These are phyloP conservation scores for Babyrousa celebensis DNA, from an alignment of 2,797 vertebrate genomes.

Conservation along the genomic window DNA sequence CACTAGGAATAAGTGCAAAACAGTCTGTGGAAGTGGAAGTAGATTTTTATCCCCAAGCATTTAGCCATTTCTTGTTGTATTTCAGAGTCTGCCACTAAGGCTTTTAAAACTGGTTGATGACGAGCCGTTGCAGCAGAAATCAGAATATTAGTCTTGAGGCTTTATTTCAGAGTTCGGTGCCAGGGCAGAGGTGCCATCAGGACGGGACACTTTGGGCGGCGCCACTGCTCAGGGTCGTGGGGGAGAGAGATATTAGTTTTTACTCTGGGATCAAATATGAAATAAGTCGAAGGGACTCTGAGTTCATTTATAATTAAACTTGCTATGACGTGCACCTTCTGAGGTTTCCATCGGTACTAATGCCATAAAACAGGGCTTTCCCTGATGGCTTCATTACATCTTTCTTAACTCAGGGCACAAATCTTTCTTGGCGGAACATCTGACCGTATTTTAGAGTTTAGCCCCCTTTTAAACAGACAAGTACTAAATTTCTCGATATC, in stretches of 20 bases:
- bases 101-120: constrained; percentile 63
- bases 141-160: not conserved
- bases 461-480: constrained; percentile 76
- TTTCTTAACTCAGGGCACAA: constrained; percentile 27
- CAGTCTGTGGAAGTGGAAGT: constrained; percentile 79
- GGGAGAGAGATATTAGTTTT: constrained; percentile 73
- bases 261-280: constrained; percentile 68
- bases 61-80: constrained; percentile 72
- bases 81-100: constrained; percentile 43
- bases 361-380: constrained; percentile 70
- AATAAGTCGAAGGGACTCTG: constrained; percentile 46
- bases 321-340: constrained; percentile 66
- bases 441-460: constrained; percentile 30
- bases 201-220: not conserved
- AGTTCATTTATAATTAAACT: constrained; percentile 72
- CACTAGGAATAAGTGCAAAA: constrained; percentile 81
- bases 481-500: constrained; percentile 84
- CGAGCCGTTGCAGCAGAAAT: constrained; percentile 39
- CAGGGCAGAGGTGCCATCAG: not conserved
- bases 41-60: constrained; percentile 76
- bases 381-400: constrained; percentile 46
- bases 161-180: not conserved
- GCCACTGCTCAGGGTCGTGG: not conserved
- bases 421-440: constrained; percentile 62
- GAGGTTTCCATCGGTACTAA: constrained; percentile 67